Evolutionary conservation across 2,113 vertebrate species (phyloP).

Genomic region (Podiceps cristatus): DNA sequence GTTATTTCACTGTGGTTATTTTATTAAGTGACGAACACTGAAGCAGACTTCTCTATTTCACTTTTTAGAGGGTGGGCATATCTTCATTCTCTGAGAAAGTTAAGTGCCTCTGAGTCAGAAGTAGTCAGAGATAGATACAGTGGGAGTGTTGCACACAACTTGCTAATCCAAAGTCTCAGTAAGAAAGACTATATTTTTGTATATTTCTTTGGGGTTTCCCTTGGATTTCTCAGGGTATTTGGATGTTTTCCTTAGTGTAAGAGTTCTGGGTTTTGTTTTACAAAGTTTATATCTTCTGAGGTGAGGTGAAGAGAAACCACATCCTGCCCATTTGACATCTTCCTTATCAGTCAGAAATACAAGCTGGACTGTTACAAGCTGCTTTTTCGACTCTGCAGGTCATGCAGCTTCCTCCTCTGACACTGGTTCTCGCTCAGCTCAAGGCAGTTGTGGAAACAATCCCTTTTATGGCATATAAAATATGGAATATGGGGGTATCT

Average conservation of each 20-base stretch:
- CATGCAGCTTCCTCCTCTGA: background rate
- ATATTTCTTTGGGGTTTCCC: background rate
- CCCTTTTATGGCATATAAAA: background rate
- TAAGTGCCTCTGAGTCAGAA: background rate
- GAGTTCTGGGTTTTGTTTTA: background rate
- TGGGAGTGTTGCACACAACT: background rate
- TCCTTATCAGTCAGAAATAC: background rate
- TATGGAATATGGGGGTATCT: background rate
- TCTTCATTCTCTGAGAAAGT: background rate
- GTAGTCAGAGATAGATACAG: background rate
- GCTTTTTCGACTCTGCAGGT: background rate
- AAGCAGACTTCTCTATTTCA: background rate
- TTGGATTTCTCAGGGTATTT: background rate
- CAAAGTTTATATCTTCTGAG: background rate
- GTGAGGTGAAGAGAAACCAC: background rate
- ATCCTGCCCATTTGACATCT: background rate
- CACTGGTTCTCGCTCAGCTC: background rate
- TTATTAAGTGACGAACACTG: background rate
- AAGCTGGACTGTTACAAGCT: background rate
- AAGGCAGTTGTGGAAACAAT: background rate
- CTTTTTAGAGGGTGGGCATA: background rate
- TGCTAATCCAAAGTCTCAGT: background rate
- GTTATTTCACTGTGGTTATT: background rate
- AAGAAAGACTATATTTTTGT: background rate
- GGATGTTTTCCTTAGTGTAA: background rate